Conservation (phyloP, 1,140 invertebrate genomes). For the Eriosoma lanigerum region DNA sequence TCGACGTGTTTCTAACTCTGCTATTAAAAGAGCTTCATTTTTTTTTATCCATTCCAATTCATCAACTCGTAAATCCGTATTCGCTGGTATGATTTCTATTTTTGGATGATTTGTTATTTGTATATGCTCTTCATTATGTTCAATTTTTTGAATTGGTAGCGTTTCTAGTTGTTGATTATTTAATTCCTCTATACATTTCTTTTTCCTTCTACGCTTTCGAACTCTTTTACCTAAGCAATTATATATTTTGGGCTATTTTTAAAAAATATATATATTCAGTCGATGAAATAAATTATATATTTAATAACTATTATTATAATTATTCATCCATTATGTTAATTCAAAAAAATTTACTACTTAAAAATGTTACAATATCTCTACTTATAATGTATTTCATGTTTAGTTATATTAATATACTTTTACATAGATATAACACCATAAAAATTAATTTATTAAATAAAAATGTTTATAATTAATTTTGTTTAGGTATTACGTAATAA, state of each 20-base stretch:
- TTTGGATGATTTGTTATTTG: not conserved
- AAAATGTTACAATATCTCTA: too few relatives aligned
- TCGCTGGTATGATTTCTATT: slow-evolving; percentile 30
- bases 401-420: too few relatives aligned
- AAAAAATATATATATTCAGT: too few relatives aligned
- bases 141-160: slow-evolving; percentile 8
- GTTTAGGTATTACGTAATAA: not conserved
- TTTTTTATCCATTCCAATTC: slow-evolving; percentile 41
- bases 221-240: slow-evolving; percentile 45
- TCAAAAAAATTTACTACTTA: too few relatives aligned
- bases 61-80: slow-evolving; percentile 1
- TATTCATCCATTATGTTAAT: too few relatives aligned
- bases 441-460: too few relatives aligned
- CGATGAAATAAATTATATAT: too few relatives aligned
- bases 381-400: too few relatives aligned
- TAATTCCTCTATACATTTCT: slow-evolving; percentile 29
- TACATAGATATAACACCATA: too few relatives aligned
- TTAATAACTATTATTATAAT: too few relatives aligned
- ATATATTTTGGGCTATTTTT: not conserved
- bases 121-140: not conserved
- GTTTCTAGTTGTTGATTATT: not conserved
- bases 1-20: slow-evolving; percentile 22
- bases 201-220: slow-evolving; percentile 47
- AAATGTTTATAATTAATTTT: not conserved
- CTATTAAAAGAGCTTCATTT: slow-evolving; percentile 40